phyloP scores from a whole-genome alignment of 2,797 vertebrate genomes.

The Takifugu ocellatus region DNA sequence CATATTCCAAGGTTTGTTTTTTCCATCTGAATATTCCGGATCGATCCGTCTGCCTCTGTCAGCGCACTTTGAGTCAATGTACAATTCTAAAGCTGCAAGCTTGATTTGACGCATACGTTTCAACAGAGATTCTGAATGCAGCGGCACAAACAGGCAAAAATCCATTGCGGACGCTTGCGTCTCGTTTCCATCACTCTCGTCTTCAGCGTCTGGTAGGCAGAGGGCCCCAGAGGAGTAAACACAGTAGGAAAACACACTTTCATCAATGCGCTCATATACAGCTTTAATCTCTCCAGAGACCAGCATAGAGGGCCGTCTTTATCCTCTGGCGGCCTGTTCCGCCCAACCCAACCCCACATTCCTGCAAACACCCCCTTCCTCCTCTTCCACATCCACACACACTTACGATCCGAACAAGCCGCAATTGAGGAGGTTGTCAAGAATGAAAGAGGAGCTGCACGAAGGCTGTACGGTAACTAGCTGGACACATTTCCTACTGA shows the following conservation, averaged over 20 bases:
- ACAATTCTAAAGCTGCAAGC: neutral
- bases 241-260: constrained; percentile 56
- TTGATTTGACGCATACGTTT: neutral
- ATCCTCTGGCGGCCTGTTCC: constrained; percentile 45
- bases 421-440: constrained; percentile 61
- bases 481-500: constrained; percentile 49
- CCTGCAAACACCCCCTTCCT: constrained; percentile 43
- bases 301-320: constrained; percentile 66
- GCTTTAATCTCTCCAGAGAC: constrained; percentile 50
- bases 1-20: neutral
- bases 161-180: neutral
- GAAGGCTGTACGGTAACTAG: constrained; percentile 51
- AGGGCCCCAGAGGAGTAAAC: constrained; percentile 53
- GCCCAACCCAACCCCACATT: constrained; percentile 60
- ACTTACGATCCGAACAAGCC: constrained; percentile 58
- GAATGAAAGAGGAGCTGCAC: constrained; percentile 29
- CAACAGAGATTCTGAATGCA: neutral
- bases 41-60: constrained; percentile 2
- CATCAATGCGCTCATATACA: constrained; percentile 55
- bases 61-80: neutral
- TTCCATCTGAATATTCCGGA: neutral
- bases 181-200: constrained; percentile 24
- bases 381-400: constrained; percentile 13
- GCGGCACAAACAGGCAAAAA: constrained; percentile 4
- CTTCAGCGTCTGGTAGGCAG: constrained; percentile 34